Base-by-base conservation (phyloP, 2,113 vertebrate species). In the Gasterosteus aculeatus region DNA sequence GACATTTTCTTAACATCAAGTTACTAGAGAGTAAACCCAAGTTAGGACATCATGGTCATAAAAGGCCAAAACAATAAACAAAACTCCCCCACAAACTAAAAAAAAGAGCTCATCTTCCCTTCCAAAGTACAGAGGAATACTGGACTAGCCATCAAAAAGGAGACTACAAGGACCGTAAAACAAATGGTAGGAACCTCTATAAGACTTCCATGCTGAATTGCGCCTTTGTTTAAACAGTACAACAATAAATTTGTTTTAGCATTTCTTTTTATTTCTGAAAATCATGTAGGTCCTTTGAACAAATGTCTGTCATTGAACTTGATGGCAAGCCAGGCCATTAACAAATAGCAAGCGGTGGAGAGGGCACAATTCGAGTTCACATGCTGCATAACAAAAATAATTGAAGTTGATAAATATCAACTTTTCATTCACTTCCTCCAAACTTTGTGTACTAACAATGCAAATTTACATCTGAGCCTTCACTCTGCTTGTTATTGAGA, bases 311-410 rank as follows among this genome's bases (percentile, higher is more conserved):
- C 75, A 78, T 51, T 88, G 76, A 84, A 81, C 66, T 74, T 78
- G 64, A 80, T 78, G 29, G 86, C 51, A 47, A 77, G 77, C 49
- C 61, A 72, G 81, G 76, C 89, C 89, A 89, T 92, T 90, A 91
- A 85, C 85, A 87, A 85, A 69, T 78, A 64, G 71, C 87, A 90
- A 87, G 78, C 85, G 64, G 84, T 67, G 88, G 80, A 54, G 69
- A 72, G 69, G 85, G 62, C 72, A 44, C 69, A 71, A 42, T 68
- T 46, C 44, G 62, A 68, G 58, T 31, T 51, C 9, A 62, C 59
- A 75, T 53, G 57, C 85, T 72, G 83, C 77, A 76, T 77, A 83
- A 82, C 72, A 88, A 87, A 82, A 90, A 80, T 84, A 88, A 88
- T 85, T 85, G 84, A 89, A 81, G 78, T 42, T 80, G 77, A 90